Evolutionary conservation across 2,888 invertebrate genomes (phyloP), one percentile per base, ranked within the genome.

Genomic region (Apodemia duryi): DNA sequence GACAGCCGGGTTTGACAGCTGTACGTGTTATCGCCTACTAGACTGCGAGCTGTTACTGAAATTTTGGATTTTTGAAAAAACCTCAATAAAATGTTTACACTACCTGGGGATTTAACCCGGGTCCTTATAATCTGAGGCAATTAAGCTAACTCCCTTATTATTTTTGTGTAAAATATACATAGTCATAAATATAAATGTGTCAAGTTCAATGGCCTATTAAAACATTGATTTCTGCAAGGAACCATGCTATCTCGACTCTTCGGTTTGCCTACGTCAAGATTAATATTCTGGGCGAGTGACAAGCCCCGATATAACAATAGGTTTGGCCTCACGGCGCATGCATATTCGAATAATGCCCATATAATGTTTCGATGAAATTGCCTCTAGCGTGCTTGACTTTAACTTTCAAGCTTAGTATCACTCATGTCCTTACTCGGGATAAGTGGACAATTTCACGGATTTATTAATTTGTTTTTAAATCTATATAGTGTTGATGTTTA

Each of bases 321-420:
- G 76, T 78, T 78, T 79, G 82, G 79, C 79, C 82, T 82, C 84
- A 82, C 83, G 80, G 84, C 87, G 88, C 88, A 85, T 89, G 89
- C 86, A 89, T 91, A 88, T 88, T 84, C 84, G 84, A 83, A 88
- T 90, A 91, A 91, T 88, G 83, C 85, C 91, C 90, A 88, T 91
- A 46, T 86, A 86, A 88, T 86, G 88, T 84, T 87, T 78, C 84
- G 84, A 88, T 88, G 83, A 86, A 85, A 89, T 88, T 84, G 46
- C 46, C 46, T 46, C 46, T 88, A 29, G 21, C 29, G 54, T 28
- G 79, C 83, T 84, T 76, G 78, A 81, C 77, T 80, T 77, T 83
- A 78, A 81, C 83, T 83, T 77, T 76, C 71, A 72, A 71, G 78
- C 77, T 81, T 82, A 88, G 89, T 90, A 79, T 82, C 79, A 80